Conservation (phyloP, 2,797 vertebrate genomes). For the Sylvia borin region DNA sequence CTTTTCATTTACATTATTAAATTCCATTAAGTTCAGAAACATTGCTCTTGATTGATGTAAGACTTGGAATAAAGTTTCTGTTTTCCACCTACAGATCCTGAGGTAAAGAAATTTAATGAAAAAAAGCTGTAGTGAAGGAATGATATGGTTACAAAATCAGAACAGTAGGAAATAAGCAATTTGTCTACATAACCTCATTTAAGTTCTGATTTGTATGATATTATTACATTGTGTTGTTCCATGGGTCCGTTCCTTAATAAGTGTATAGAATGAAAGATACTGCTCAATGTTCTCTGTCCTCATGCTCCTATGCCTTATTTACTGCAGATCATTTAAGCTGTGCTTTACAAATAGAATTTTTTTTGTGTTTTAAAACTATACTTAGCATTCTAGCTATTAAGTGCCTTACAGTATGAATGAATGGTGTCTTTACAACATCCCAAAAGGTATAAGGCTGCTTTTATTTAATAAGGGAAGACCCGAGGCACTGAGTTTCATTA, state of each 20-base stretch:
- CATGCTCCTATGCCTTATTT: not conserved
- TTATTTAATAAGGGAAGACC: not conserved
- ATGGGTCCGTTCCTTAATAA: not conserved
- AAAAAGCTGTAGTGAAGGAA: not conserved
- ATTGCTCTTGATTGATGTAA: not conserved
- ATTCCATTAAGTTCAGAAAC: not conserved
- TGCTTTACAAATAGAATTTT: not conserved
- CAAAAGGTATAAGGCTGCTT: not conserved
- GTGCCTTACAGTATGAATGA: not conserved
- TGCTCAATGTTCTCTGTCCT: not conserved
- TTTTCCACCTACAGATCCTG: not conserved
- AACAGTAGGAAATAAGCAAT: not conserved
- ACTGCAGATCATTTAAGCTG: not conserved
- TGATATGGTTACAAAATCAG: not conserved
- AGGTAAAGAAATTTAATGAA: not conserved
- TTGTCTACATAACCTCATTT: not conserved
- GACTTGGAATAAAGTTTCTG: not conserved
- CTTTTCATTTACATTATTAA: not conserved
- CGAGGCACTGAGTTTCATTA: not conserved
- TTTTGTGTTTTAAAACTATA: not conserved
- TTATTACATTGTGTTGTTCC: not conserved
- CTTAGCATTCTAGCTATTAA: not conserved
- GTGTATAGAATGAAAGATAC: not conserved
- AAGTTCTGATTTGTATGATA: not conserved
- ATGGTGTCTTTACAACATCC: not conserved